Evolutionary conservation across 2,113 vertebrate genomes (phyloP).

Genomic region (Mastomys coucha): DNA sequence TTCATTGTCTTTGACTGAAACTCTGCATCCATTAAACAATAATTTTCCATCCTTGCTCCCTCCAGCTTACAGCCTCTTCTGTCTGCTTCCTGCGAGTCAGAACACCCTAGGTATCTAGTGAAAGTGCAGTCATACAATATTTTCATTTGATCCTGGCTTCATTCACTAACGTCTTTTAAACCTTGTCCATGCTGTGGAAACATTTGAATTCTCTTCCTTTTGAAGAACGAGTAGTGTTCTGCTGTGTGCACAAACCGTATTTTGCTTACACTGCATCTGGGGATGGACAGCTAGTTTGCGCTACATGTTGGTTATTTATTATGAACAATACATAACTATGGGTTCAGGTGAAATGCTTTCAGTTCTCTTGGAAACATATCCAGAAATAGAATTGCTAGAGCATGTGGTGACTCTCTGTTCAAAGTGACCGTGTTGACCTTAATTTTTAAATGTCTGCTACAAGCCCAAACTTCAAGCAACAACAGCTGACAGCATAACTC

Average conservation of each 20-base stretch:
- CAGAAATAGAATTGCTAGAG: neutral
- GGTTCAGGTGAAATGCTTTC: neutral
- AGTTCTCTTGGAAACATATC: neutral
- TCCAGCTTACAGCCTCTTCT: neutral
- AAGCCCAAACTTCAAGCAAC: neutral
- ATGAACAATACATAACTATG: neutral
- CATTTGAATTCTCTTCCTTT: neutral
- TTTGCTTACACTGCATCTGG: neutral
- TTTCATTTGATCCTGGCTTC: neutral
- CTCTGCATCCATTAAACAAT: neutral
- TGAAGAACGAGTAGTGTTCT: neutral
- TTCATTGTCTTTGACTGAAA: neutral
- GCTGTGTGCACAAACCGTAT: neutral
- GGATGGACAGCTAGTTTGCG: neutral
- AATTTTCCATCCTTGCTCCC: neutral
- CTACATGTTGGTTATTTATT: neutral
- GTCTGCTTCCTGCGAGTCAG: neutral
- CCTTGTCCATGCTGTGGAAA: neutral
- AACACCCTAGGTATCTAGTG: neutral
- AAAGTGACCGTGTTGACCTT: neutral
- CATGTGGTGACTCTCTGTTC: neutral
- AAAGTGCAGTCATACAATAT: neutral
- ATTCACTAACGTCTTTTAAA: neutral
- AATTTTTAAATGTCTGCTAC: conserved; percentile 38
- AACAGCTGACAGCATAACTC: neutral